Conservation (phyloP, 2,113 vertebrate genomes). For the Corythornis madagascariensis region DNA sequence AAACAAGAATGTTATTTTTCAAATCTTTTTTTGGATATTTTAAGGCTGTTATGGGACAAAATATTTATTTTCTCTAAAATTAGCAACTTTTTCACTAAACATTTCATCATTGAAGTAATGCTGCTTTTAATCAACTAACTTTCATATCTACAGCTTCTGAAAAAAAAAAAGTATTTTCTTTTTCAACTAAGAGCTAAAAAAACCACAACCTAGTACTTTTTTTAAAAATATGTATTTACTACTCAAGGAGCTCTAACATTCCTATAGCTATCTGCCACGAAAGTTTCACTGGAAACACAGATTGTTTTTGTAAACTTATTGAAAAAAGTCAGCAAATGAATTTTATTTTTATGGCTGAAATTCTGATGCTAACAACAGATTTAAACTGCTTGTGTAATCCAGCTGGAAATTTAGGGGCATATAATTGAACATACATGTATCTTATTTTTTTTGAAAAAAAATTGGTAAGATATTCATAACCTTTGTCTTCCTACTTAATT, state of each 20-base stretch:
- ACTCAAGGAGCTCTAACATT: background rate
- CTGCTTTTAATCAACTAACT: background rate
- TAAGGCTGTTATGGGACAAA: background rate
- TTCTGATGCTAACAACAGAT: background rate
- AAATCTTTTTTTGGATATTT: background rate
- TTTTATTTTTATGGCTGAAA: background rate
- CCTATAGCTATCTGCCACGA: background rate
- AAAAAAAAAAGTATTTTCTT: background rate
- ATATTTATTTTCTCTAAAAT: background rate
- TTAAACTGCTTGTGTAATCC: background rate
- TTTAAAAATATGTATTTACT: background rate
- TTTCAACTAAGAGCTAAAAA: background rate
- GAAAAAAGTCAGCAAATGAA: background rate
- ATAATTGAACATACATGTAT: background rate
- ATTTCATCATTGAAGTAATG: background rate
- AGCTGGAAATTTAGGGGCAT: background rate
- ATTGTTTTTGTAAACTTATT: background rate
- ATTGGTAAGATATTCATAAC: background rate
- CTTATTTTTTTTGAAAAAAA: fast-evolving
- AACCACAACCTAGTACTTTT: background rate
- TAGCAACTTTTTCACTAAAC: background rate
- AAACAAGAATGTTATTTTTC: background rate
- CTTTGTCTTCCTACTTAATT: background rate
- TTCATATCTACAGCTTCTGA: background rate
- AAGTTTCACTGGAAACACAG: background rate